Conservation (phyloP, 2,113 vertebrate genomes). For the Alectura lathami region DNA sequence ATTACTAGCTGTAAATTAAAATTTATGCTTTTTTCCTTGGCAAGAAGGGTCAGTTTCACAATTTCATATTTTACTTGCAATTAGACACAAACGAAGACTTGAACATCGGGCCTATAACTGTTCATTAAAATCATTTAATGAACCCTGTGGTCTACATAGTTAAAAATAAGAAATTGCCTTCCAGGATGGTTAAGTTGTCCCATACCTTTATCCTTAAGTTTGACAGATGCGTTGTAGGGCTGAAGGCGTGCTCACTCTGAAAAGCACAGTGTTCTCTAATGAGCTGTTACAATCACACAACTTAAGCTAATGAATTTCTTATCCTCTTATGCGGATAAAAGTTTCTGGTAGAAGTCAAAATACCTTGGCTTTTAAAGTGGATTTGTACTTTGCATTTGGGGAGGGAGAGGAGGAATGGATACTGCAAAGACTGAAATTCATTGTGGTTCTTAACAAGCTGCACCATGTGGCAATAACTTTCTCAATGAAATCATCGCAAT, state of each 20-base stretch:
- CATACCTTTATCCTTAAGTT: slow-evolving; percentile 38
- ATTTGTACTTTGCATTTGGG: slow-evolving; percentile 11
- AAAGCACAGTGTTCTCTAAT: slow-evolving; percentile 29
- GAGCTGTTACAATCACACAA: slow-evolving; percentile 31
- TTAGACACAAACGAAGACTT: slow-evolving; percentile 15
- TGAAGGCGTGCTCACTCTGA: background rate
- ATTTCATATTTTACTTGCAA: slow-evolving; percentile 6
- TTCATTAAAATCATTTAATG: slow-evolving; percentile 41
- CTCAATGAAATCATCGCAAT: background rate
- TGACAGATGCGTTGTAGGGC: background rate
- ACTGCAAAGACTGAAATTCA: background rate
- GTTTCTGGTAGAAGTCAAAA: slow-evolving; percentile 39
- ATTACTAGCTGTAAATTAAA: slow-evolving; percentile 1
- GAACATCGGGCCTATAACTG: background rate
- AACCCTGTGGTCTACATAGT: slow-evolving; percentile 16
- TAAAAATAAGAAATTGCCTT: slow-evolving; percentile 37
- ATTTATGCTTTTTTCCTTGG: background rate
- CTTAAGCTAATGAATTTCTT: slow-evolving; percentile 50
- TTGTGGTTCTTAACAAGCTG: background rate
- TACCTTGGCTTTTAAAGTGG: slow-evolving; percentile 10
- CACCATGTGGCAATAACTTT: background rate
- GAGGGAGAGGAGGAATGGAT: background rate
- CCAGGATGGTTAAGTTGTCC: slow-evolving; percentile 9
- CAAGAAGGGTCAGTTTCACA: background rate
- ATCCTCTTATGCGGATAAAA: slow-evolving; percentile 42